These are phyloP conservation scores for Rynchops niger DNA, from an alignment of 2,113 vertebrate species.

Conservation along the genomic window DNA sequence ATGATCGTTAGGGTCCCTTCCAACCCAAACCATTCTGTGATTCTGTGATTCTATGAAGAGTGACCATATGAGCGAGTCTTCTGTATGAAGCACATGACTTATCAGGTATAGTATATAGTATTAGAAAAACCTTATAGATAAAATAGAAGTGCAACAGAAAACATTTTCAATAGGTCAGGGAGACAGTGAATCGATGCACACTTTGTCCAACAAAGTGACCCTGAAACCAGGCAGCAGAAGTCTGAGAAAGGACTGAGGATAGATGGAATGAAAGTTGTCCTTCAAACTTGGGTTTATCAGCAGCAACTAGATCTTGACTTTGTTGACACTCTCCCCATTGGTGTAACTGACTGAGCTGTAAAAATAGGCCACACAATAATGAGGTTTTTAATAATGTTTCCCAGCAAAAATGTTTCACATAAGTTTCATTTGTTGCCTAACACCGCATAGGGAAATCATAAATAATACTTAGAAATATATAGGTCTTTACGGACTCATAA, in stretches of 20 bases:
- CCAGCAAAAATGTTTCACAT: not conserved
- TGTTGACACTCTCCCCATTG: not conserved
- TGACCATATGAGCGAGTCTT: not conserved
- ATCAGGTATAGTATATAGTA: not conserved
- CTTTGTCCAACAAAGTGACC: not conserved
- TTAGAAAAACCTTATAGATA: not conserved
- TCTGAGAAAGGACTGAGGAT: not conserved
- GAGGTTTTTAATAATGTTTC: not conserved
- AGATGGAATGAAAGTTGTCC: not conserved
- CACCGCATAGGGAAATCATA: slow-evolving; percentile 6
- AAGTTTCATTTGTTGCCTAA: slow-evolving; percentile 20
- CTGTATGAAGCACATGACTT: not conserved
- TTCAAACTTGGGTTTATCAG: not conserved
- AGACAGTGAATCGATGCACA: not conserved
- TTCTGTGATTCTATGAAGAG: too few species aligned
- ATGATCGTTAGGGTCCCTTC: too few species aligned
- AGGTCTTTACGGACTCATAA: slow-evolving; percentile 21
- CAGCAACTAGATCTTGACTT: not conserved
- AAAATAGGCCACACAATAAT: not conserved
- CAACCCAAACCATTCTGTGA: too few species aligned
- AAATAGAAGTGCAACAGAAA: not conserved
- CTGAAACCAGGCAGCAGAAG: not conserved
- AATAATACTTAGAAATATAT: slow-evolving; percentile 5
- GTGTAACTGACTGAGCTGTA: not conserved
- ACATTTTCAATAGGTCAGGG: not conserved